A percentile compares a stretch with the other conserved stretches of the same genome.
Conservation (phyloP, 2,888 invertebrate genomes). For the Ophioninae sp. region DNA sequence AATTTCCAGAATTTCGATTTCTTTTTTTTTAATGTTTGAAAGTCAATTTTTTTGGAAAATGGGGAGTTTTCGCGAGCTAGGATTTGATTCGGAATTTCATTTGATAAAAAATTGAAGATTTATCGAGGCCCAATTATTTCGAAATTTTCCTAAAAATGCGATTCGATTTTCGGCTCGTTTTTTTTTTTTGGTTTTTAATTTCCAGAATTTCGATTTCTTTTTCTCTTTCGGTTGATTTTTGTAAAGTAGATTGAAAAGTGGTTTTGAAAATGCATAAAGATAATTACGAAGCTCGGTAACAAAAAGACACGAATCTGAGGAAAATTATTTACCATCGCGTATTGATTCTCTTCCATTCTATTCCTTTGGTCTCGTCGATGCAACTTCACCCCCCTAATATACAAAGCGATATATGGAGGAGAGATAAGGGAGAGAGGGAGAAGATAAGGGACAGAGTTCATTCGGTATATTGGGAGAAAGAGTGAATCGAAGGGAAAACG, state of each 20-base stretch:
- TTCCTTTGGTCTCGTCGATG: constrained; percentile 15
- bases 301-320: background rate
- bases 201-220: no score
- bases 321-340: constrained; percentile 1
- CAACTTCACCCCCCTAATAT: constrained; percentile 33
- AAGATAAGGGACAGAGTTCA: background rate
- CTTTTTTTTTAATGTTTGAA: no score
- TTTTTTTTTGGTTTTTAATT: no score
- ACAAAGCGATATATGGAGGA: constrained; percentile 33
- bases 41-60: no score
- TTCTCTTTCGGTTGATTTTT: no score
- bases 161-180: no score
- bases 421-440: constrained; percentile 24
- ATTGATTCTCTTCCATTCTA: constrained; percentile 18
- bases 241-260: background rate
- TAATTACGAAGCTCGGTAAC: constrained; percentile 15
- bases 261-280: background rate
- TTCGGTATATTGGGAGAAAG: background rate
- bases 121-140: no score
- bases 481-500: constrained; percentile 32
- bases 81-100: no score
- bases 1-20: no score
- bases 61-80: no score
- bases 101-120: no score
- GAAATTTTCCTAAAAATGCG: no score